These are phyloP conservation scores for Poecilobothrus nobilitatus DNA, from an alignment of 2,888 invertebrate genomes.

Conservation along the genomic window DNA sequence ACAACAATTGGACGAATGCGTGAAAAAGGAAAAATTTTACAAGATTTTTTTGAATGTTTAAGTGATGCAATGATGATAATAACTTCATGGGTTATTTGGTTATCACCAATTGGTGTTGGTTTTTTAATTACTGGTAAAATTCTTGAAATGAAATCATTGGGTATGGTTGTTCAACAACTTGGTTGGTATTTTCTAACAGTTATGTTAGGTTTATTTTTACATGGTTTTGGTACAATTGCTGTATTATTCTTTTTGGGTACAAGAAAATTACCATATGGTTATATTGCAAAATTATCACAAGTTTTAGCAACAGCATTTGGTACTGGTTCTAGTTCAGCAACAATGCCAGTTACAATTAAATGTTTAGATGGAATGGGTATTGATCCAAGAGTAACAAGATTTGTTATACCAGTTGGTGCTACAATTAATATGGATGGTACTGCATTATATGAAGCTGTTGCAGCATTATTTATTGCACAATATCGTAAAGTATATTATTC, in stretches of 20 bases:
- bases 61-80: slow-evolving; percentile 95
- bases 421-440: slow-evolving; percentile 96
- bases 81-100: slow-evolving; percentile 90
- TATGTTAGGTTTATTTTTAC: slow-evolving; percentile 78
- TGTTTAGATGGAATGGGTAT: slow-evolving; percentile 88
- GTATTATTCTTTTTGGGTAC: slow-evolving; percentile 75
- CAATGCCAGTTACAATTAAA: slow-evolving; percentile 89
- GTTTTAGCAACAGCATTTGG: slow-evolving; percentile 94
- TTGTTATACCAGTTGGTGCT: slow-evolving; percentile 94
- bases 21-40: slow-evolving; percentile 68
- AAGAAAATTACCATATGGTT: slow-evolving; percentile 72
- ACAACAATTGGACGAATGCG: slow-evolving; percentile 86
- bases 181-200: slow-evolving; percentile 93
- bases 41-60: slow-evolving; percentile 75
- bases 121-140: slow-evolving; percentile 87
- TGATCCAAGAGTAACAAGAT: slow-evolving; percentile 83
- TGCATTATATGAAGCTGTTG: slow-evolving; percentile 95
- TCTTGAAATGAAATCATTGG: slow-evolving; percentile 80
- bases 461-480: slow-evolving; percentile 96
- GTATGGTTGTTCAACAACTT: slow-evolving; percentile 72
- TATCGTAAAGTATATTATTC: slow-evolving; percentile 72
- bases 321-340: slow-evolving; percentile 90
- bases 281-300: slow-evolving; percentile 75
- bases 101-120: slow-evolving; percentile 81
- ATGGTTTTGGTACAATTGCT: slow-evolving; percentile 82